phyloP scores from a whole-genome alignment of 92 coral and sea anemone species.

The Actinostola sp. region DNA sequence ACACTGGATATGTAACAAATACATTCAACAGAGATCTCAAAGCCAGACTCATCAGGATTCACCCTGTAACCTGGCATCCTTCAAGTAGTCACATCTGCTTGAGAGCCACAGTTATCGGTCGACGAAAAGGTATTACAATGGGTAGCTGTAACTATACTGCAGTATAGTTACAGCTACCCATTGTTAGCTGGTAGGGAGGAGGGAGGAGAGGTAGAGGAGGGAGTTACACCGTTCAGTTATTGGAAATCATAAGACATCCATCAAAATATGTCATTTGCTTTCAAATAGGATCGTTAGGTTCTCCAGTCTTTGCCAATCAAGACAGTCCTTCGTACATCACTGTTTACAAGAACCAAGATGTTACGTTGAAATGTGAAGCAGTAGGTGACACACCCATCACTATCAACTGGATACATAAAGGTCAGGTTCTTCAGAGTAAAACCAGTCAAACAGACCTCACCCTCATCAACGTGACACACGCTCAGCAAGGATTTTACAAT shows the following conservation, averaged over 20 bases:
- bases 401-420: conserved; percentile 40
- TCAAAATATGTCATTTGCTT: too few species aligned
- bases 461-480: conserved; percentile 1
- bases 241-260: background rate
- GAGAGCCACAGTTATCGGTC: conserved; percentile 19
- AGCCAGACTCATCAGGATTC: conserved; percentile 21
- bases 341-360: conserved; percentile 33
- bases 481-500: conserved; percentile 17
- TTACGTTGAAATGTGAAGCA: conserved; percentile 28
- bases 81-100: background rate
- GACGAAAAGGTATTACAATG: conserved; percentile 21
- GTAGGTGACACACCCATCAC: conserved; percentile 41
- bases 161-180: background rate
- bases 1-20: conserved; percentile 19
- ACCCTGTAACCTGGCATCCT: conserved; percentile 16
- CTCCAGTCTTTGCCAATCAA: conserved; percentile 15
- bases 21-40: conserved; percentile 20
- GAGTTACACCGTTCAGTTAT: background rate
- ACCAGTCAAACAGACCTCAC: conserved; percentile 31
- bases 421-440: conserved; percentile 40
- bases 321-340: conserved; percentile 7
- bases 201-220: background rate
- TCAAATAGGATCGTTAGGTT: conserved; percentile 10
- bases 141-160: too few species aligned
- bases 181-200: background rate